These are phyloP conservation scores for Apis dorsata DNA, from an alignment of 1,140 invertebrate genomes.

Conservation along the genomic window DNA sequence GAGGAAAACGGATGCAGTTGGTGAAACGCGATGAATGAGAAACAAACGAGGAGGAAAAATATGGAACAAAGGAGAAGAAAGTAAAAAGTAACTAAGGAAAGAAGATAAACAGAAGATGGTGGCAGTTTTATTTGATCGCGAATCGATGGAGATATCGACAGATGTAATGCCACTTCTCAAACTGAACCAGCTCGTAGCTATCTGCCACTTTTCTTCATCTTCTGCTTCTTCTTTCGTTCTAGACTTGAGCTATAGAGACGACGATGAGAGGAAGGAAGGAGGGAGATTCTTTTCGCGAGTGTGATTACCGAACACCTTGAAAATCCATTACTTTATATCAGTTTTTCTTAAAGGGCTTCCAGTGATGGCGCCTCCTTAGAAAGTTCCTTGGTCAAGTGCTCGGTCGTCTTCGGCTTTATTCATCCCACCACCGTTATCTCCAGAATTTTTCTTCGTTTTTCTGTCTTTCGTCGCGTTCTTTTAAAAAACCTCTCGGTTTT, in stretches of 20 bases:
- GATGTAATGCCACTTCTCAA: constrained; percentile 70
- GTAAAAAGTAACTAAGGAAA: background rate
- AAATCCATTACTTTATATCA: constrained; percentile 70
- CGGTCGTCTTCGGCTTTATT: constrained; percentile 33
- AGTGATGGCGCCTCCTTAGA: constrained; percentile 12
- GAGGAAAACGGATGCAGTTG: background rate
- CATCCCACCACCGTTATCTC: constrained; percentile 48
- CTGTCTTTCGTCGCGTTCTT: background rate
- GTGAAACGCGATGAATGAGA: constrained; percentile 27
- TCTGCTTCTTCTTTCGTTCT: constrained; percentile 9
- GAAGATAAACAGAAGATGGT: constrained; percentile 14
- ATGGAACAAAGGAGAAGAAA: background rate
- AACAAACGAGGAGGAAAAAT: constrained; percentile 4
- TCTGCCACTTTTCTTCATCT: constrained; percentile 46
- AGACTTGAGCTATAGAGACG: background rate
- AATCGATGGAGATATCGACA: constrained; percentile 73
- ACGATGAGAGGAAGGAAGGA: background rate
- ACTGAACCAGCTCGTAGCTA: constrained; percentile 53
- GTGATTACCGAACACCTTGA: constrained; percentile 67
- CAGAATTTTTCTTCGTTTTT: constrained; percentile 23
- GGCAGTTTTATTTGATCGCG: constrained; percentile 70
- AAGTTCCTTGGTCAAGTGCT: constrained; percentile 35
- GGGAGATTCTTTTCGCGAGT: constrained; percentile 31
- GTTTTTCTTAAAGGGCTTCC: constrained; percentile 62
- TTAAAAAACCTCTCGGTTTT: too few relatives aligned